Conservation (phyloP, 2,113 vertebrate genomes). For the Falcunculus frontatus region DNA sequence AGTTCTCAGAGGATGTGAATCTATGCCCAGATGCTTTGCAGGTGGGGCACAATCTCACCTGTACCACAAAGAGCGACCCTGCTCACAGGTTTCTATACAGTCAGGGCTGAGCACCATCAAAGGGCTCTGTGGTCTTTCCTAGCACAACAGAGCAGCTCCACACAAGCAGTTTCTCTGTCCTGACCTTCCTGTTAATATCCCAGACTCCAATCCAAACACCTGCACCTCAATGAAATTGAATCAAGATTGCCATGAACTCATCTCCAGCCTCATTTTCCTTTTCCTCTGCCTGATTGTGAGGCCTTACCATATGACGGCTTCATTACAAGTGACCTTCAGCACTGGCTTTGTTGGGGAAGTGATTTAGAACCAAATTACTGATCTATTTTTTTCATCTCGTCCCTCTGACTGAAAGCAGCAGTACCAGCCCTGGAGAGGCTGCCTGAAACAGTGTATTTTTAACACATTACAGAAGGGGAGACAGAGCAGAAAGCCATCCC, state of each 20-base stretch:
- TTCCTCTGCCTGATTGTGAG: neutral
- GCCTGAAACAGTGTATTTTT: neutral
- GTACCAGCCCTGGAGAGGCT: neutral
- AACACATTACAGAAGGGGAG: neutral
- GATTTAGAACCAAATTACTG: conserved; percentile 59
- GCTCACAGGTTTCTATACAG: neutral
- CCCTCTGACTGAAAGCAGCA: neutral
- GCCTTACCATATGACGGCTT: neutral
- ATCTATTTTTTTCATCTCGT: neutral
- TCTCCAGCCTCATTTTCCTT: neutral
- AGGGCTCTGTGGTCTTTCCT: neutral
- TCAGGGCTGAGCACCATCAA: neutral
- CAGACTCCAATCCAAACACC: neutral
- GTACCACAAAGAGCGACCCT: neutral
- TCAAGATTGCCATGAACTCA: neutral
- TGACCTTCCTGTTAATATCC: neutral
- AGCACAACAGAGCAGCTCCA: neutral
- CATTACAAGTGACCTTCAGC: conserved; percentile 60
- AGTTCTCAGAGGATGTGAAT: neutral
- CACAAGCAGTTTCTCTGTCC: neutral
- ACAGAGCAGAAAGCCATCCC: neutral
- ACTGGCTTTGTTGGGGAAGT: neutral
- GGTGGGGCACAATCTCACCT: neutral
- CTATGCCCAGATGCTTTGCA: neutral
- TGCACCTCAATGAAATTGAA: neutral